Base-by-base conservation (phyloP, 2,797 vertebrate species). In the Octomys mimax region DNA sequence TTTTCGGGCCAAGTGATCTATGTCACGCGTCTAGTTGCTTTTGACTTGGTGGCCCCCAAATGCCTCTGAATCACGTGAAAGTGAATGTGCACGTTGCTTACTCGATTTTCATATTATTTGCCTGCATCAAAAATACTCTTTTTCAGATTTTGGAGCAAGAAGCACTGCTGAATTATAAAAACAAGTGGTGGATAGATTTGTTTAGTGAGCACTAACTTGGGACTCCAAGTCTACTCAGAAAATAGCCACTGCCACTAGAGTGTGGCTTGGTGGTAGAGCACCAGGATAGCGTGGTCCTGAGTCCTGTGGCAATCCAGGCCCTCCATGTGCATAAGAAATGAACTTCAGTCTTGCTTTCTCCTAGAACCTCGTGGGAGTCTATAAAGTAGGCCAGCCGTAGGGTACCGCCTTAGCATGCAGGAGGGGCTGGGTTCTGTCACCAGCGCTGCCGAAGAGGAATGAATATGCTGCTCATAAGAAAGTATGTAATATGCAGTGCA, bases 41-140 rank as follows among this genome's bases (percentile, higher is more conserved):
- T 78, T 52, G 28, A 49, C 16, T 33, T 0, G 0, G 0, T 10
- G 21, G 0, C 33, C 0, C 1, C 4, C 18, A 68, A 26, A 4
- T 46, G 16, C 10, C 7, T 46, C 5, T 12, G 24, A n/a, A 21
- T 16, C 4, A 31, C 9, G 5, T 9, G 1, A 24, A 46, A 39
- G 6, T 3, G 2, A 9, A 3, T 7, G 14, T 0, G 0, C 0
- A 2, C 26, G 54, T 36, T 54, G 5, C 26, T n/a, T 5, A 12
- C 28, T 14, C 1, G 24, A 16, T 6, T 49, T 24, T 31, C 6
- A 9, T 12, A 1, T 3, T 5, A 18, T 49, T 79, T 19, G 46
- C 12, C 2, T 0, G 0, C 31, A 1, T 59, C 8, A 2, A 31
- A 66, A 82, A 5, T 9, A 3, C 7, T 46, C 26, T 19, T 66